Conservation (phyloP, 1,140 invertebrate species). For the Drosophila teissieri region DNA sequence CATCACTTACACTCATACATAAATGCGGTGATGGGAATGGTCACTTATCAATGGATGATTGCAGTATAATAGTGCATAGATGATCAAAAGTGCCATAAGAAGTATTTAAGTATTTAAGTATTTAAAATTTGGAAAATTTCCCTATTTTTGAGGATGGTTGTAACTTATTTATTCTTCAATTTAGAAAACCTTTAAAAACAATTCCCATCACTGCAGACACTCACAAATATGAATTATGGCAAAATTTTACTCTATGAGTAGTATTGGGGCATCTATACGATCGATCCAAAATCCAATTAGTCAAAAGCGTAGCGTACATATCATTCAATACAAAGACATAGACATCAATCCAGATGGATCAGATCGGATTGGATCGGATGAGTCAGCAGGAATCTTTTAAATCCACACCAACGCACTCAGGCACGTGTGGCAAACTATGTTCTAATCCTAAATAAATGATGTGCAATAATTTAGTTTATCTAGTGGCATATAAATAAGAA, state of each 20-base stretch:
- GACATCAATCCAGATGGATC: constrained; percentile 16
- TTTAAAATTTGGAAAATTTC: too few relatives aligned
- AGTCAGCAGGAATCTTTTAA: constrained; percentile 15
- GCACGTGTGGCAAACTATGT: constrained; percentile 33
- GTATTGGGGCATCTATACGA: constrained; percentile 20
- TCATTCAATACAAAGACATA: constrained; percentile 18
- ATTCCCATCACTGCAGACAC: constrained; percentile 23
- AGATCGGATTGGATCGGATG: not conserved
- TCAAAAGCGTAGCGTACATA: constrained; percentile 43
- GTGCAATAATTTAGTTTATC: constrained; percentile 72
- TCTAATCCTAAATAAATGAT: constrained; percentile 59
- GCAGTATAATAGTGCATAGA: not conserved
- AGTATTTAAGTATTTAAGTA: too few relatives aligned
- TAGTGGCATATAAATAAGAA: constrained; percentile 45
- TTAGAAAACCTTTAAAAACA: not conserved
- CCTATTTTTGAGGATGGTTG: too few relatives aligned
- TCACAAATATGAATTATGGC: constrained; percentile 18
- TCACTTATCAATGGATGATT: not conserved
- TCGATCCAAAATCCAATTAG: constrained; percentile 18
- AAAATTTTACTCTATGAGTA: constrained; percentile 56
- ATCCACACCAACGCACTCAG: constrained; percentile 16
- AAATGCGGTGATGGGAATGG: constrained; percentile 25
- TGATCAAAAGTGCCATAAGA: not conserved
- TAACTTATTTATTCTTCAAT: not conserved
- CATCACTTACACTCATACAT: not conserved